phyloP scores from a whole-genome alignment of 2,113 vertebrate species.

The Cathartes aura region DNA sequence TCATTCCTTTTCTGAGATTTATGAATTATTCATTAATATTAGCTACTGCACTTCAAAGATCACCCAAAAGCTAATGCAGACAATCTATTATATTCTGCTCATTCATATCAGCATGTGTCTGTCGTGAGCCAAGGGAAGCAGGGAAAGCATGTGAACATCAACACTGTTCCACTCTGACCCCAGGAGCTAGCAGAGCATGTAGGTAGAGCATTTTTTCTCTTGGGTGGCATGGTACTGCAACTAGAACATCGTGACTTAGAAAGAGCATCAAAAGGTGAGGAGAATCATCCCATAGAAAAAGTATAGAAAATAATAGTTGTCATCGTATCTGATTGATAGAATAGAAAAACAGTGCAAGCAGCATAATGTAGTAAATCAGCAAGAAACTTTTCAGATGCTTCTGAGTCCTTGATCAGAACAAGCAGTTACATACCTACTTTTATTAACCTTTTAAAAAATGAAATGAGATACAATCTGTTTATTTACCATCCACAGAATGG shows the following conservation, averaged over 20 bases:
- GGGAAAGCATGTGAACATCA: not conserved
- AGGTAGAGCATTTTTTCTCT: not conserved
- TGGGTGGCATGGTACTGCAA: not conserved
- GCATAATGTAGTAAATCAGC: not conserved
- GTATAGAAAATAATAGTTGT: not conserved
- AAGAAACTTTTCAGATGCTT: not conserved
- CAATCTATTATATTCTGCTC: not conserved
- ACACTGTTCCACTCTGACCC: not conserved
- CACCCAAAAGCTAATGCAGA: not conserved
- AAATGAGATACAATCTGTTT: not conserved
- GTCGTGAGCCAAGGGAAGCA: accelerated
- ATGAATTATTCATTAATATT: not conserved
- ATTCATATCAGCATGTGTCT: accelerated
- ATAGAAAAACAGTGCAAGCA: not conserved
- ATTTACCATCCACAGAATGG: not conserved
- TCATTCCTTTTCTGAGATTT: not conserved
- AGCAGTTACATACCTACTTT: not conserved
- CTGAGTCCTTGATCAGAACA: not conserved
- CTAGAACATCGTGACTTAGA: not conserved
- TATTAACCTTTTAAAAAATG: not conserved
- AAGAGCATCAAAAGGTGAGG: not conserved
- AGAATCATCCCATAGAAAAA: not conserved
- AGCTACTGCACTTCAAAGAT: not conserved
- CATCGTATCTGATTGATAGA: not conserved
- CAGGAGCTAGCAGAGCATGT: not conserved